A percentile compares a stretch with the other conserved stretches of the same genome.
Evolutionary conservation across 2,797 vertebrate species (phyloP).

Genomic region (Gallinago stenura): DNA sequence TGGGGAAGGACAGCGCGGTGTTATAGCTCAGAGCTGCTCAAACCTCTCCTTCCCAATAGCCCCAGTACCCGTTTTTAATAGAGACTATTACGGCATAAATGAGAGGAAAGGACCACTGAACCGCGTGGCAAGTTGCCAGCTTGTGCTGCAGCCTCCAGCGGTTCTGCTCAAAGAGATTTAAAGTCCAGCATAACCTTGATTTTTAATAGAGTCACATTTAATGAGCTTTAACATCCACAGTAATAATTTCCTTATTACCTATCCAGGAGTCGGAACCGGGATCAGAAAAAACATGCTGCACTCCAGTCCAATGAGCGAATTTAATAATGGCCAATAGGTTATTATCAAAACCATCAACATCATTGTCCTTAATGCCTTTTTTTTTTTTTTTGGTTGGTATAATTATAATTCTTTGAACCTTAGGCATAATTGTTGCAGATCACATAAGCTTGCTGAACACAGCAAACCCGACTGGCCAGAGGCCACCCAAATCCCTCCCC

Average conservation of each 20-base stretch:
- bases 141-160: constrained; percentile 49
- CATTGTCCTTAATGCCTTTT: constrained; percentile 65
- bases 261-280: constrained; percentile 52
- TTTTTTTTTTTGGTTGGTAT: constrained; percentile 12
- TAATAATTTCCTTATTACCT: constrained; percentile 77
- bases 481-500: constrained; percentile 1
- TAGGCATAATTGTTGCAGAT: constrained; percentile 7
- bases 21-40: neutral
- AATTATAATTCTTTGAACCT: constrained; percentile 64
- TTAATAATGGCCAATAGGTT: constrained; percentile 63
- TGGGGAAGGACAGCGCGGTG: neutral
- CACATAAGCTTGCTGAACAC: neutral
- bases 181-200: constrained; percentile 77
- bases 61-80: constrained; percentile 14
- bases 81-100: constrained; percentile 29
- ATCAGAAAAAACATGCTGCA: constrained; percentile 42
- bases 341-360: constrained; percentile 72
- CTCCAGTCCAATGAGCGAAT: constrained; percentile 42
- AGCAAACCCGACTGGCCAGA: neutral
- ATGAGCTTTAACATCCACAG: constrained; percentile 76
- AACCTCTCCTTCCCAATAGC: neutral
- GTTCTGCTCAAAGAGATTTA: constrained; percentile 76
- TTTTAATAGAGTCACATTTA: constrained; percentile 79
- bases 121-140: constrained; percentile 58
- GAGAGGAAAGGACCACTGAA: constrained; percentile 68